Evolutionary conservation across 2,888 invertebrate genomes (phyloP), one percentile per base, ranked within the genome.

Genomic region (Fabriciana adippe): DNA sequence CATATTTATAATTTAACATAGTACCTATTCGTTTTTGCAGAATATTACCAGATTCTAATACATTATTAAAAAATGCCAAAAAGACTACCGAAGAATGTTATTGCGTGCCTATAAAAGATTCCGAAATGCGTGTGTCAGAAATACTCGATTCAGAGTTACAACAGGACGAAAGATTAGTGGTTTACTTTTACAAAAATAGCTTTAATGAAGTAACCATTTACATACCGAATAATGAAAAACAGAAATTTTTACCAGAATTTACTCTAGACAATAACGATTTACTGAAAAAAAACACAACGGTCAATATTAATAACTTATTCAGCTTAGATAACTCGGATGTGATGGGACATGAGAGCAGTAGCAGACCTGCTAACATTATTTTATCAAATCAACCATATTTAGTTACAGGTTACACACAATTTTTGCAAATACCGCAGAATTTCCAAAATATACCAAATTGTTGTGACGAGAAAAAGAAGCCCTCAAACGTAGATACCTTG

Each of bases 191-290:
- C 68, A 81, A 70, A 73, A 74, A 80, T 55, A 15, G 61, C 6
- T 21, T 45, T 4, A 68, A 77, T 11, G 57, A 78, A 53, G 65
- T 87, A 4, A 75, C 78, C 53, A 64, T 83, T 35, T 85, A 83
- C 55, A 75, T 82, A 14, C 90, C 90, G 2, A 81, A 76, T 56
- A 48, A 31, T 14, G 72, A 79, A 15, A 86, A 82, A 69, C 90
- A 91, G 75, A 11, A 14, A 0, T 31, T 73, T n/a, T 79, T 89
- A 53, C 87, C 88, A 6, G 85, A 90, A 65, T 65, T 88, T 14
- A 69, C 77, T 0, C 74, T 77, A 47, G 81, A 82, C 13, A 16
- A 65, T 2, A 75, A 74, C 3, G 88, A 87, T 62, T 55, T 65
- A 35, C 41, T 83, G 83, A 21, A 61, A 45, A 14, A 21, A 35